Base-by-base conservation (phyloP, 2,888 invertebrate species). In the Camptogramma bilineatum region DNA sequence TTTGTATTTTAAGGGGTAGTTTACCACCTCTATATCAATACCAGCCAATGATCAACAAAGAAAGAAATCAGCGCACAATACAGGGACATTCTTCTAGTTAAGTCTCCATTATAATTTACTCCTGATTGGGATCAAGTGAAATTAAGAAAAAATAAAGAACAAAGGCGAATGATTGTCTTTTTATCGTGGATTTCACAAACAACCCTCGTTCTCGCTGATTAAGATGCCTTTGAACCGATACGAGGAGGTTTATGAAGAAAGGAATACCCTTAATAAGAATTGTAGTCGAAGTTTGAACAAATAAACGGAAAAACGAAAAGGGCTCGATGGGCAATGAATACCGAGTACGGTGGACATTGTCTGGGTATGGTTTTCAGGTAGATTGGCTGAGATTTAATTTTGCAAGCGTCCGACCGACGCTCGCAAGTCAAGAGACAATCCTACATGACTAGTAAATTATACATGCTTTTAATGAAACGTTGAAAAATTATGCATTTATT, bases 101-200 rank as follows among this genome's bases (percentile, higher is more conserved):
- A 90, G 86, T 88, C 85, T 81, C 91, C 88, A 88, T 91, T 92
- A 91, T 91, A 91, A 92, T 91, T 91, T 91, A 91, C 88, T 87
- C 84, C 85, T 90, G 92, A 93, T 93, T 91, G 91, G 83, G 90
- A 93, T 93, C 92, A 90, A 89, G 81, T 87, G 86, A 90, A 93
- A 93, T 92, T 91, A 93, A 92, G 91, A 93, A 91, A 91, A 92
- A 91, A 91, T 88, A 91, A 90, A 88, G 81, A 79, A 87, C 87
- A 88, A 90, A 88, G 81, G 81, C 73, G 74, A 73, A 75, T 81
- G 88, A 88, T 88, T 88, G 87, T 88, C 83, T 85, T 85, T 89
- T 91, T 88, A 90, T 90, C 89, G 79, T 77, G 82, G 91, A 91
- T 91, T 91, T 87, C 85, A 88, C 88, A 89, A 91, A 89, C 90